phyloP scores from a whole-genome alignment of 2,888 invertebrate genomes.

The Campoletis raptor region DNA sequence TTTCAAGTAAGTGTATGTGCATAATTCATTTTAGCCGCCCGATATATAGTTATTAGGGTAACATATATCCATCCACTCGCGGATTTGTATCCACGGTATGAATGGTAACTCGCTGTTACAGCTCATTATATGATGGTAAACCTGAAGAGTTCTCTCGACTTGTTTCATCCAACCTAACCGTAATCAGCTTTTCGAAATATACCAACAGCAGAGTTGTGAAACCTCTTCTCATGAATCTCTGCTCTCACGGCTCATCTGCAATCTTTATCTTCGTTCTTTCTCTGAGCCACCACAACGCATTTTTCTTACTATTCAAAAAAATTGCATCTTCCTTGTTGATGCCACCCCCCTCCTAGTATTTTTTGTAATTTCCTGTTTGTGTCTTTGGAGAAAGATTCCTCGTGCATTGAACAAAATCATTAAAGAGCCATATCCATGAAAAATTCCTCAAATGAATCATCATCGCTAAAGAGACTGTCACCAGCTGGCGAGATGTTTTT shows the following conservation, averaged over 20 bases:
- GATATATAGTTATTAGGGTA: constrained; percentile 46
- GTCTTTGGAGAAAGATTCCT: not conserved
- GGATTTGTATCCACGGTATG: constrained; percentile 41
- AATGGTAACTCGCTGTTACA: constrained; percentile 56
- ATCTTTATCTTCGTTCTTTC: constrained; percentile 14
- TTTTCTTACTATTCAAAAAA: constrained; percentile 21
- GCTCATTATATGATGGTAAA: constrained; percentile 51
- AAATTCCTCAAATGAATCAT: constrained; percentile 15
- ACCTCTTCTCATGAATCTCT: constrained; percentile 55
- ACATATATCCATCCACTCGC: constrained; percentile 53
- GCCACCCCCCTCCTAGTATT: not conserved
- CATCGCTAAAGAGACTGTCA: not conserved
- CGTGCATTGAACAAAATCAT: constrained; percentile 9
- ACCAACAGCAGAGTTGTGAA: constrained; percentile 52
- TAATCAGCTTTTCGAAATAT: constrained; percentile 50
- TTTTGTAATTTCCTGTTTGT: not conserved
- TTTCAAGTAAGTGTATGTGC: constrained; percentile 20
- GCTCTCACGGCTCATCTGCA: constrained; percentile 35
- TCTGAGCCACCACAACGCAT: not conserved
- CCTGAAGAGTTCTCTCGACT: constrained; percentile 28
- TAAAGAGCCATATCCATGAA: constrained; percentile 16
- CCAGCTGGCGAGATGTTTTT: not conserved
- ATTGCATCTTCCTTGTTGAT: constrained; percentile 46
- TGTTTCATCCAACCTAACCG: constrained; percentile 13
- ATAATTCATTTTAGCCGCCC: constrained; percentile 56